Base-by-base conservation (phyloP, 2,113 vertebrate species). In the Eleginops maclovinus region DNA sequence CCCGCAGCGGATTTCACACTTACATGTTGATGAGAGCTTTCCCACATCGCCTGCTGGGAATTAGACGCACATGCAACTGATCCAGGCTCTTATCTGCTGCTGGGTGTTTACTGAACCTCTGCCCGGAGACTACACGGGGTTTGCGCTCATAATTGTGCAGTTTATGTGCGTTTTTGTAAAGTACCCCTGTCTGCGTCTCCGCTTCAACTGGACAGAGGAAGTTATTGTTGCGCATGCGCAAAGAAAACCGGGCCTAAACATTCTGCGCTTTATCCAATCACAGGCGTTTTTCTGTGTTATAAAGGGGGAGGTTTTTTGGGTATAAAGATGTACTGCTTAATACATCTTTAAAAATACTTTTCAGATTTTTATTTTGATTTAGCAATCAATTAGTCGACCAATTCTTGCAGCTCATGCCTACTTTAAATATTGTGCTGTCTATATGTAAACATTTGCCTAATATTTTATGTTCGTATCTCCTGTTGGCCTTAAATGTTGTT, bases 1-100 rank as follows among this genome's bases (percentile, higher is more conserved):
- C 92, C 88, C 40, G 86, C 90, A 92, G 88, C 92, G 95, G 95
- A 95, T 93, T 83, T 93, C 83, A 92, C 92, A 89, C 91, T 61
- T 89, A 66, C 21, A 61, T 93, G 94, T 90, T 84, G 94, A 92
- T 85, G 87, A 91, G 87, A 59, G 71, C 7, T 73, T 91, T 89
- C 87, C 87, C 87, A 87, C 87, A 55, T 78, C 74, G n/a, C 89
- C 88, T 46, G 86, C 85, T 90, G 89, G 66, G 90, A 82, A 89
- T 88, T 85, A 88, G 69, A 73, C 72, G 69, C 74, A 43, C 58
- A 36, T 31, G 59, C 54, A 10, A 53, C 79, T 53, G 72, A 74
- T 70, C 69, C 81, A 0, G 59, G 63, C 17, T 61, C 66, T 11
- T 26, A 41, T 50, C 72, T 28, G 6, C 46, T 13, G 3, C 1